Base-by-base conservation (phyloP, 2,888 invertebrate genomes). In the Argyra leucocephala region DNA sequence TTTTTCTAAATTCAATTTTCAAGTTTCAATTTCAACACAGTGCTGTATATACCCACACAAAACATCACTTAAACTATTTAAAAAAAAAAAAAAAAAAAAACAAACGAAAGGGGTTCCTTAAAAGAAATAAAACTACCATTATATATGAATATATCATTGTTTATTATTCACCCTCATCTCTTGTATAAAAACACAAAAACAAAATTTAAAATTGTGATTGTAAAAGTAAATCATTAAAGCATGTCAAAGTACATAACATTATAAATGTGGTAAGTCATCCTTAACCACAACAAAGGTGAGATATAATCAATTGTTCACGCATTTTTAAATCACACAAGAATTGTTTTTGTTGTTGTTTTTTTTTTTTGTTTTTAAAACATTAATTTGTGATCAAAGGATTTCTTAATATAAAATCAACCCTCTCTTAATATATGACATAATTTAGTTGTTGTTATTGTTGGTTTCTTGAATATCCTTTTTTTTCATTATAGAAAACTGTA, bases 281-380 rank as follows among this genome's bases (percentile, higher is more conserved):
- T 61, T 61, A 61, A 61, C 61, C 61, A 21, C 61, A 24, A 61
- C 61, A 61, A 61, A 31, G n/a, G 31, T 24, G 24, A 61, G 24
- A 61, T 61, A 26, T 61, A 61, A 61, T 58, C 58, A 58, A 58
- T 59, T 24, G 31, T 61, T 61, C 31, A 61, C 61, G 24, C 61
- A 58, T 58, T 22, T 58, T 58, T 58, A 22, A 58, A 58, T 58
- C 22, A 48, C 48, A 48, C 48, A 48, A 48, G 48, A 48, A 48
- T 48, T 48, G 37, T 9, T 3, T 37, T 15, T 37, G 31, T 31
- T 31, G 12, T 48, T n/a, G 48, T 48, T 48, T 18, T 48, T 48
- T 48, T 48, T 48, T 48, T 18, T 48, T 2, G 15, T 3, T 48
- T n/a, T n/a, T n/a, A n/a, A n/a, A n/a, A n/a, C 31, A 10, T 31